Evolutionary conservation across 1,140 invertebrate genomes (phyloP).

Genomic region (Brachionus paranguensis): DNA sequence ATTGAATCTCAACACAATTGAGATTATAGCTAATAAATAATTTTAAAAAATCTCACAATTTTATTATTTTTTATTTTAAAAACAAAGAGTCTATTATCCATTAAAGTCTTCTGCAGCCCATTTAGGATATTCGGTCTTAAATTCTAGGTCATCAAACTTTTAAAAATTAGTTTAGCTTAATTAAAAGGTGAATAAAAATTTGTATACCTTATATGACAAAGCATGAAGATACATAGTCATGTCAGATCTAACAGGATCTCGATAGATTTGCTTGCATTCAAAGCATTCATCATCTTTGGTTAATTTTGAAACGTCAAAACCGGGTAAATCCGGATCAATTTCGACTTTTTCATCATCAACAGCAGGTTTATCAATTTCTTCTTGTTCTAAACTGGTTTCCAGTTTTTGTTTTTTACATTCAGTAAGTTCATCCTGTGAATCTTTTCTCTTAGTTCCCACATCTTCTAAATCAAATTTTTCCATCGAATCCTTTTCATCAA

Average conservation of each 20-base stretch:
- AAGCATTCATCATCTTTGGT: constrained; percentile 72
- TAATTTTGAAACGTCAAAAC: constrained; percentile 47
- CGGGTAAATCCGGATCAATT: constrained; percentile 63
- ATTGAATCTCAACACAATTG: too few relatives aligned
- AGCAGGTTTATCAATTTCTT: not conserved
- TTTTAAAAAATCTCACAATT: not conserved
- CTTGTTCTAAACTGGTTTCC: not conserved
- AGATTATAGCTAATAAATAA: too few relatives aligned
- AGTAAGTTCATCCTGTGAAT: not conserved
- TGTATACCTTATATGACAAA: constrained; percentile 72
- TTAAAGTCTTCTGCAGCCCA: constrained; percentile 17
- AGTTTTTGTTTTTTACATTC: not conserved
- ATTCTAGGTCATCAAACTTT: constrained; percentile 33
- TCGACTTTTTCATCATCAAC: not conserved
- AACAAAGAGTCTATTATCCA: not conserved
- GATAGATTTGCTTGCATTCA: constrained; percentile 81
- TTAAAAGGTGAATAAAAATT: too few relatives aligned
- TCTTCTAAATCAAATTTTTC: not conserved
- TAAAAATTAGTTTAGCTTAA: not conserved
- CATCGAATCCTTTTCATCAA: not conserved
- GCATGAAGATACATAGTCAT: constrained; percentile 91
- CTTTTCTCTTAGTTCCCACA: not conserved
- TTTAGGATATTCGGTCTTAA: constrained; percentile 10
- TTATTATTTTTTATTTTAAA: not conserved
- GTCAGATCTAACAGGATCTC: constrained; percentile 80